Evolutionary conservation across 2,113 vertebrate species (phyloP).

Genomic region (Todiramphus saurophagus): DNA sequence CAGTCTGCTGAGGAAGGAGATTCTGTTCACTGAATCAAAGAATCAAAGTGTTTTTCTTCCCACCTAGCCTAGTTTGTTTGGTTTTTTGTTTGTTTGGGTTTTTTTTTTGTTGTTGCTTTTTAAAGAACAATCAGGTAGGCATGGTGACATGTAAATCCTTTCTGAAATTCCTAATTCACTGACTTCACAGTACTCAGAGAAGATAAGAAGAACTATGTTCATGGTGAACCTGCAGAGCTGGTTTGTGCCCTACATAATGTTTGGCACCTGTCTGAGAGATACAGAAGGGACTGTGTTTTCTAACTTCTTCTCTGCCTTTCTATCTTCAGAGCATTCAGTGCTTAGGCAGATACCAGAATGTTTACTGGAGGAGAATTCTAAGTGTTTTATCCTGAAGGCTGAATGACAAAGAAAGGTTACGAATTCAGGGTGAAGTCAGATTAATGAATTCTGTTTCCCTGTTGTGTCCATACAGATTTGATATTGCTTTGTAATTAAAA

Average conservation of each 20-base stretch:
- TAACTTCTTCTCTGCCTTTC: background rate
- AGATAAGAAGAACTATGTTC: background rate
- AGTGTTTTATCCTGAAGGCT: background rate
- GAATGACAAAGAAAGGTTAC: background rate
- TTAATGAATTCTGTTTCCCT: background rate
- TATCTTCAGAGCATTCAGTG: slow-evolving; percentile 2
- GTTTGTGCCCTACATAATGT: background rate
- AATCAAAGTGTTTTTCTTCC: background rate
- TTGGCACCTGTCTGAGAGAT: background rate
- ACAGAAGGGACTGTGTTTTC: background rate
- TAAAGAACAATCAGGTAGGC: background rate
- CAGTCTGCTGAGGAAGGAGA: background rate
- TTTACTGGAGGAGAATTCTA: background rate
- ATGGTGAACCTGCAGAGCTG: background rate
- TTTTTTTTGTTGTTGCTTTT: background rate
- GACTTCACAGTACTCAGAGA: background rate
- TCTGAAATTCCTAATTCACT: background rate
- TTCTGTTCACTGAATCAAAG: background rate
- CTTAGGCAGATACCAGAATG: background rate
- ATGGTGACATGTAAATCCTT: background rate
- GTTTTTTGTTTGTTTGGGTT: background rate
- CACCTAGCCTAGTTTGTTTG: background rate
- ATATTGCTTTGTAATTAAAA: slow-evolving; percentile 4
- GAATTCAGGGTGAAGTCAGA: background rate
- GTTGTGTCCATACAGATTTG: background rate